A percentile compares a stretch with the other conserved stretches of the same genome.
Evolutionary conservation across 2,888 invertebrate genomes (phyloP).

Genomic region (Pammene fasciana): DNA sequence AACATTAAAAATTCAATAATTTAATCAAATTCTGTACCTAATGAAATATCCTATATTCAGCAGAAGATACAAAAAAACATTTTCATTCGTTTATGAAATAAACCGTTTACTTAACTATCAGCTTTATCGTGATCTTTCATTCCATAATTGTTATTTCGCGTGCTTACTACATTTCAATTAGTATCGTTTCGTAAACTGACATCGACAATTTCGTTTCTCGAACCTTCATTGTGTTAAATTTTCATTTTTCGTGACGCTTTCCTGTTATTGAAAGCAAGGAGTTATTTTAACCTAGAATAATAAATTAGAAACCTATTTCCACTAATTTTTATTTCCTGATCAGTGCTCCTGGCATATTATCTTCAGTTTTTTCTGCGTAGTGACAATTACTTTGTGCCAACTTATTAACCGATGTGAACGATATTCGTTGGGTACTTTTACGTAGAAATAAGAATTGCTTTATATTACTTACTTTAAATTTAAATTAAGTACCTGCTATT

Average conservation of each 20-base stretch:
- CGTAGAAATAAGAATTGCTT: too few species aligned
- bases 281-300: not conserved
- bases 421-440: too few species aligned
- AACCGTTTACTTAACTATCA: slow-evolving; percentile 15
- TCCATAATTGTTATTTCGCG: slow-evolving; percentile 40
- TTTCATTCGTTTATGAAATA: slow-evolving; percentile 25
- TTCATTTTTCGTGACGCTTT: not conserved
- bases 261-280: not conserved
- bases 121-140: slow-evolving; percentile 28
- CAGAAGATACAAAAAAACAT: not conserved
- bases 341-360: too few species aligned
- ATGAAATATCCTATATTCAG: not conserved
- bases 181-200: slow-evolving; percentile 35
- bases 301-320: too few species aligned
- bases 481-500: too few species aligned
- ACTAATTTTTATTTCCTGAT: too few species aligned
- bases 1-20: too few species aligned
- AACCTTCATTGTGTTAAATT: not conserved
- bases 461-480: too few species aligned
- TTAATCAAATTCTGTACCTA: not conserved
- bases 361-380: too few species aligned
- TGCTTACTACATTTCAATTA: slow-evolving; percentile 36
- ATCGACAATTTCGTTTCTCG: slow-evolving; percentile 10
- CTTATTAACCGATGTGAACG: too few species aligned
- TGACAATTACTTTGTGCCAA: too few species aligned